Evolutionary conservation across 1,140 invertebrate genomes (phyloP), one percentile per base, ranked within the genome.

Genomic region (Ephestia elutella): DNA sequence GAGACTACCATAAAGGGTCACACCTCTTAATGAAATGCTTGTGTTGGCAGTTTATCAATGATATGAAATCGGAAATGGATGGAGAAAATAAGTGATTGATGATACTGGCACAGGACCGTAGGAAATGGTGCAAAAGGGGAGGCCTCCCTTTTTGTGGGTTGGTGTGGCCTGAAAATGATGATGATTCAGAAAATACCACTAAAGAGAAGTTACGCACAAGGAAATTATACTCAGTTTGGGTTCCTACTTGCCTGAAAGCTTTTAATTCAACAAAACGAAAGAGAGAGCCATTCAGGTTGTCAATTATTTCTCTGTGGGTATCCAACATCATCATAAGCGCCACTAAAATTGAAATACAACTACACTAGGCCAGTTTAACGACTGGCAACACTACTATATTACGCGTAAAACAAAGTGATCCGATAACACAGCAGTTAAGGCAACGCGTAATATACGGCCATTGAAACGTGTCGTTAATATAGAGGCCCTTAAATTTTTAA

Each of bases 361-460:
- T n/a, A 13, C 32, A 17, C 17, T 48, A 48, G 48, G 15, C 20
- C 11, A 8, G 11, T 49, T 56, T 56, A 56, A 56, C 55, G 55
- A 38, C 55, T 28, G 54, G 30, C 18, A 60, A 73, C 63, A 70
- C 65, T 66, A 70, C 68, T 66, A 68, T 58, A 68, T 70, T 73
- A 73, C 71, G 66, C 71, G 49, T 63, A 66, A 63, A 72, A 69
- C 66, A 66, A 65, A 66, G 59, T 64, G 32, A 51, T 15, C 38
- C 58, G 63, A 66, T 69, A 65, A 63, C 49, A 51, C 49, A 44
- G 49, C 57, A 59, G 57, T 66, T 60, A 70, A 63, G 38, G 38
- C 53, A 38, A 35, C 38, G 10, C 49, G 48, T 51, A 38, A 56
- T 56, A 56, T 56, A 62, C 21, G 44, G 38, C 57, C 63, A 65